phyloP scores from a whole-genome alignment of 2,888 invertebrate species.

The Galerucella calmariensis region DNA sequence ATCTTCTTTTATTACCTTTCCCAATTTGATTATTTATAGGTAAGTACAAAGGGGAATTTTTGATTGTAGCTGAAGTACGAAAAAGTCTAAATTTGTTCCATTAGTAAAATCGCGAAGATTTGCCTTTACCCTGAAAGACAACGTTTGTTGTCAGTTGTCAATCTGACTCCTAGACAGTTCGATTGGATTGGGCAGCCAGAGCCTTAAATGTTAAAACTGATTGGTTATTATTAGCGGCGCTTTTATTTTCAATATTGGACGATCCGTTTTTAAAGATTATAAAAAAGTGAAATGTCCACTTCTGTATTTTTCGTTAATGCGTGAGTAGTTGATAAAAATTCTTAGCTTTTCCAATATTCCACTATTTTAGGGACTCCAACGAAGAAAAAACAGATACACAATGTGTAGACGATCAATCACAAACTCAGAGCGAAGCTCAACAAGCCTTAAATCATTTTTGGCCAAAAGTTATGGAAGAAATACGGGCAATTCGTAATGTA shows the following conservation, averaged over 20 bases:
- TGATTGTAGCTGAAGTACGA: too few species aligned
- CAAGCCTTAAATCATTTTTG: constrained; percentile 83
- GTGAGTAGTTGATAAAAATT: constrained; percentile 69
- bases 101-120: background rate
- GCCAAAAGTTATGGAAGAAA: constrained; percentile 83
- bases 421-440: constrained; percentile 73
- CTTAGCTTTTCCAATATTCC: constrained; percentile 4
- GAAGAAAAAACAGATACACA: constrained; percentile 59
- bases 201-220: constrained; percentile 39
- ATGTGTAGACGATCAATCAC: constrained; percentile 60
- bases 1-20: constrained; percentile 13
- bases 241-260: constrained; percentile 37
- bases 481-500: constrained; percentile 80
- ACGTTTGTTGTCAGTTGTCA: background rate
- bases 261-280: constrained; percentile 7
- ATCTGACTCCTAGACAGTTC: constrained; percentile 35
- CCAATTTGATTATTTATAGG: background rate
- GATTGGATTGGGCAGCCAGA: constrained; percentile 42
- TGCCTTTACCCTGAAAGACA: background rate
- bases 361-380: constrained; percentile 41
- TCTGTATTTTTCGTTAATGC: constrained; percentile 79
- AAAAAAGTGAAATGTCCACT: constrained; percentile 54
- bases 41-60: background rate
- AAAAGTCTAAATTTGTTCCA: background rate
- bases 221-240: constrained; percentile 51